Percentiles rank a stretch among this genome's conserved stretches.
Evolutionary conservation across 1,140 invertebrate genomes (phyloP).

Genomic region (Ceratosolen fusciceps): DNA sequence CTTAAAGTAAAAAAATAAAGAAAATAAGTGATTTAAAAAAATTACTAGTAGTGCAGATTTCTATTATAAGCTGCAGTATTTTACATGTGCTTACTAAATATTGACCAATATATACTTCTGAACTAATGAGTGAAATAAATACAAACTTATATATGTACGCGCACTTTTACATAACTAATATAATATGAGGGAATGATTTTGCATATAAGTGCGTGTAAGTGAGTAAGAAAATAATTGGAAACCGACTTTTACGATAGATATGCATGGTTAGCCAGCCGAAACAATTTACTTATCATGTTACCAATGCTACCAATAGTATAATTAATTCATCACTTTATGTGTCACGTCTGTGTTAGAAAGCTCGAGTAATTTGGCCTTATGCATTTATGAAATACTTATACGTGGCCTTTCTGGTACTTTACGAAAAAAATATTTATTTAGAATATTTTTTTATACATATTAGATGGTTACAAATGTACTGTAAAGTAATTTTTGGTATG

Average conservation of each 20-base stretch:
- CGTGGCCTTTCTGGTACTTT: neutral
- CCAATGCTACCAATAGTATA: neutral
- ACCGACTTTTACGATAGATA: neutral
- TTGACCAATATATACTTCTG: neutral
- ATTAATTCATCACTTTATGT: neutral
- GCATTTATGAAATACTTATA: neutral
- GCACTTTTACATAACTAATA: too few species aligned
- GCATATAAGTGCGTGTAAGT: neutral
- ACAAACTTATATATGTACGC: too few species aligned
- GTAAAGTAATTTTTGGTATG: too few species aligned
- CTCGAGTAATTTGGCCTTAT: neutral
- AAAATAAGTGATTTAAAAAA: too few species aligned
- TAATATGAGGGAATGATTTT: neutral
- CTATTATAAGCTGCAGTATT: neutral
- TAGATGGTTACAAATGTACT: too few species aligned
- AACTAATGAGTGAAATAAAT: neutral
- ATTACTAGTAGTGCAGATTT: neutral
- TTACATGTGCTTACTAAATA: neutral
- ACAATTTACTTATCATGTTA: neutral
- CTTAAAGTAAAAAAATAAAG: neutral
- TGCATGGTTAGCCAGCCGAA: neutral
- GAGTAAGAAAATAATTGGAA: neutral
- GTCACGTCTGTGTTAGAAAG: neutral
- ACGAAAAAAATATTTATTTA: neutral
- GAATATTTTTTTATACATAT: neutral